Evolutionary conservation across 2,888 invertebrate species (phyloP), one percentile per base, ranked within the genome.

Genomic region (Cosmopolites sordidus): DNA sequence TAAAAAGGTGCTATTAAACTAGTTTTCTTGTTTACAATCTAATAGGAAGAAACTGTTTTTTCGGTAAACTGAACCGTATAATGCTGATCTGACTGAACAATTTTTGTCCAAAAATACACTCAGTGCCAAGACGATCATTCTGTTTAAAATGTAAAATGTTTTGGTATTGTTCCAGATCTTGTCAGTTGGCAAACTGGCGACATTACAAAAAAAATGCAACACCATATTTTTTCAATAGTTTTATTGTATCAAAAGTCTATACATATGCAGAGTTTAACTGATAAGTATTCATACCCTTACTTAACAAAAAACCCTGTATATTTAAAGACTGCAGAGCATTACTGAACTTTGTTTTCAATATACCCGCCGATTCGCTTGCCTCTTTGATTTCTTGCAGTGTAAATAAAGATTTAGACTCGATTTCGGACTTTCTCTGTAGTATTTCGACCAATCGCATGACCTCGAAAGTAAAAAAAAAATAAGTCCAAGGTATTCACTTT

Each of bases 161-260:
- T 62, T 92, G 89, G 85, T 94, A 94, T 71, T 95, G 94, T 79
- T 80, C 54, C 71, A 87, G 89, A 60, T 84, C 87, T 69, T 94
- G 93, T 60, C 93, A 94, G 77, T 84, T 92, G 1, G 81, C 81
- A 59, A 84, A 91, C 69, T 94, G 93, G 93, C 74, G 81, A 0
- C 80, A 81, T 54, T 93, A 93, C 70, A 92, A 89, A 72, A 77
- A 76, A 1, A 58, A 38, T 69, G 69, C 52, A 2, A 22, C n/a
- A 4, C 8, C n/a, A n/a, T n/a, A n/a, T n/a, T n/a, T 22, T 22
- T 22, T 22, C 22, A 3, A 8, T 8, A 22, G 8, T 22, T 22
- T 40, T 40, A 40, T 15, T 40, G 14, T 40, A 12, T n/a, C 9
- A 5, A 3, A 40, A 3, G 2, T 12, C 29, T 55, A 59, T 41